A percentile compares a stretch with the other conserved stretches of the same genome.
phyloP scores from a whole-genome alignment of 2,797 vertebrate genomes.

The Syndactyla subalaris region DNA sequence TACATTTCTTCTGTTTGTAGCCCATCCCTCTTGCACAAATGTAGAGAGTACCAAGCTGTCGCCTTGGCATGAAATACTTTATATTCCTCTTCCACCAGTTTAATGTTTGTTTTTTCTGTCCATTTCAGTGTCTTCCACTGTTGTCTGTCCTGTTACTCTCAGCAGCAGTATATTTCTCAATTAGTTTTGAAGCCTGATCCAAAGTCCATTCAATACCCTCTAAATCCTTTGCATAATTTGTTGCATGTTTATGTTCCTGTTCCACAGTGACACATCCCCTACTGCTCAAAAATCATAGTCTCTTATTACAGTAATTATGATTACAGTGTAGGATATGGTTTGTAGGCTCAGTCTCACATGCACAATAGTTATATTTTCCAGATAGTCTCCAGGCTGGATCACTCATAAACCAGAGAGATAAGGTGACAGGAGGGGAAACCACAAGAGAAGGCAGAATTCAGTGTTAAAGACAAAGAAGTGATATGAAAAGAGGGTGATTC shows the following conservation, averaged over 20 bases:
- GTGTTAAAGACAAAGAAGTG: background rate
- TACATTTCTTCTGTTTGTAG: background rate
- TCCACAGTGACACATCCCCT: background rate
- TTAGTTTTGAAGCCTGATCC: slow-evolving; percentile 15
- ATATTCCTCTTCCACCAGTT: background rate
- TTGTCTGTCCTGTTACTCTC: background rate
- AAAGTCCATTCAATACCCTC: background rate
- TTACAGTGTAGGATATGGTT: background rate
- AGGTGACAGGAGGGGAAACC: background rate
- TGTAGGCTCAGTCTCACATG: background rate
- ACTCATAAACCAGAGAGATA: background rate
- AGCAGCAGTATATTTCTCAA: background rate
- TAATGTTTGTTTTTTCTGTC: background rate
- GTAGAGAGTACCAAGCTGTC: background rate
- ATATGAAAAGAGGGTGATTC: background rate
- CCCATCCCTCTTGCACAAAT: background rate
- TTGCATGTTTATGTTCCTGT: background rate
- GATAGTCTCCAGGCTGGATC: background rate
- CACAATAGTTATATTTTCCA: slow-evolving; percentile 11
- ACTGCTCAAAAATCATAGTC: background rate
- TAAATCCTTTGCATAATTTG: background rate
- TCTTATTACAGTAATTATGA: background rate
- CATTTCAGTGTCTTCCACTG: background rate
- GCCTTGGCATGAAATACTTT: background rate
- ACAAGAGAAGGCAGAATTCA: background rate